These are phyloP conservation scores for Agapornis canus DNA, from an alignment of 2,797 vertebrate genomes.

Conservation along the genomic window DNA sequence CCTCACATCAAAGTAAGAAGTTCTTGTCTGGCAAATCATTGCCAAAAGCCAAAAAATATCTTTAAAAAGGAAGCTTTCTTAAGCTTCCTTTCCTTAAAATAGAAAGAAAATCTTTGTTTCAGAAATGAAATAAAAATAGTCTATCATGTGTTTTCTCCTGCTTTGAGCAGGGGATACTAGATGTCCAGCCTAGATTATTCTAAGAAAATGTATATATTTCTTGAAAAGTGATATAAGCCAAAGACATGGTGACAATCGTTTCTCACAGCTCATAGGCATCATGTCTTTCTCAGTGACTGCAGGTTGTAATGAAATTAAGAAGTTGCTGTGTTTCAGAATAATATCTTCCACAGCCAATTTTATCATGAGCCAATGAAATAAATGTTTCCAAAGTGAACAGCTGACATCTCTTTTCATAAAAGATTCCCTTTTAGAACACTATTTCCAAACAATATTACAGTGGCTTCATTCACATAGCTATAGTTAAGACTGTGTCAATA, in stretches of 20 bases:
- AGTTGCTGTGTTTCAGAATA: constrained; percentile 49
- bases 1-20: not conserved
- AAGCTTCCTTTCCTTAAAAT: not conserved
- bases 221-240: constrained; percentile 5
- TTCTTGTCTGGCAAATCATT: not conserved
- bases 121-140: not conserved
- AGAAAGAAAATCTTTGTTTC: not conserved
- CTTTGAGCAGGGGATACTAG: not conserved
- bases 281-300: constrained; percentile 22
- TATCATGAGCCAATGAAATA: constrained; percentile 49
- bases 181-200: not conserved
- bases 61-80: not conserved
- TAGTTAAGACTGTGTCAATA: constrained; percentile 61
- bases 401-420: constrained; percentile 70
- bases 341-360: constrained; percentile 60
- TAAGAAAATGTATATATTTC: not conserved
- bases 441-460: constrained; percentile 71
- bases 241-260: not conserved
- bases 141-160: not conserved
- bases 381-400: constrained; percentile 71
- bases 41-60: not conserved
- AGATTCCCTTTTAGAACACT: constrained; percentile 63
- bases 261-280: constrained; percentile 14
- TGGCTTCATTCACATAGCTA: constrained; percentile 61
- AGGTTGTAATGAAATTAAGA: constrained; percentile 61